Conservation (phyloP, 2,113 vertebrate genomes). For the Stictonetta naevosa region DNA sequence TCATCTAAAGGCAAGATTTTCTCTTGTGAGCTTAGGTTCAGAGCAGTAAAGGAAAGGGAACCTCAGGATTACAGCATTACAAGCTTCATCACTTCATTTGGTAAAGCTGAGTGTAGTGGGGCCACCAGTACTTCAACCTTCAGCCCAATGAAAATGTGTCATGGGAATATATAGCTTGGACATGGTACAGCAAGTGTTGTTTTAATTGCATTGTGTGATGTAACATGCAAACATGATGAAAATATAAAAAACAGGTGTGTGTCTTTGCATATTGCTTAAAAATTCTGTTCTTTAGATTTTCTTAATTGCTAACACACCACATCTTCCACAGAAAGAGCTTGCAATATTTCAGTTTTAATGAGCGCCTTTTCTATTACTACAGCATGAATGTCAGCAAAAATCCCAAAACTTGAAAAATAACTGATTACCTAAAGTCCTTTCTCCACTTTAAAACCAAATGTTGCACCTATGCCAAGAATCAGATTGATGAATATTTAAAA, state of each 20-base stretch:
- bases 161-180: neutral
- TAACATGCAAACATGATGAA: neutral
- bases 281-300: neutral
- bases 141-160: neutral
- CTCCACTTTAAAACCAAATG: neutral
- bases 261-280: neutral
- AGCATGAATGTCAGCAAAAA: neutral
- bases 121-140: neutral
- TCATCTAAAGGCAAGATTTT: neutral
- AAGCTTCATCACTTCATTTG: neutral
- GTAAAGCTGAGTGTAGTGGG: neutral
- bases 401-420: neutral
- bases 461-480: neutral
- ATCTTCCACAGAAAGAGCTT: neutral
- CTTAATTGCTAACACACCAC: neutral
- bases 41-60: neutral
- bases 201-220: neutral
- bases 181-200: neutral
- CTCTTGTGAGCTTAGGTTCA: neutral
- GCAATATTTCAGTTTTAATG: neutral
- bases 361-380: neutral
- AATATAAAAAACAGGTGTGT: neutral
- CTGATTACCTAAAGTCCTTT: neutral
- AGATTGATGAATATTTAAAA: neutral
- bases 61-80: neutral